A percentile compares a stretch with the other conserved stretches of the same genome.
These are phyloP conservation scores for Fissipunctia ypsillon DNA, from an alignment of 2,888 invertebrate genomes.

Conservation along the genomic window DNA sequence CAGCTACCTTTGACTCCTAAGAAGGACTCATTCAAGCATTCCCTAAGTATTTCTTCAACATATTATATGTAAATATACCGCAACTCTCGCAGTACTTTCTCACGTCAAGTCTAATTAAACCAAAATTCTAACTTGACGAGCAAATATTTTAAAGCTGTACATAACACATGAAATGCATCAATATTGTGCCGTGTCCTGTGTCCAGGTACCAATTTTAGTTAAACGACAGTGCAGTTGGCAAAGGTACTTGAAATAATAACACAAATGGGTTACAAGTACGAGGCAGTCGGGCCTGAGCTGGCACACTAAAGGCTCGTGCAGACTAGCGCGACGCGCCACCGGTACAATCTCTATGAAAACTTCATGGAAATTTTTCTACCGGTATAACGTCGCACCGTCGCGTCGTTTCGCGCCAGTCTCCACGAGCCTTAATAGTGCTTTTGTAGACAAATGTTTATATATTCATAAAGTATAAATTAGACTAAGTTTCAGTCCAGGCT, in stretches of 20 bases:
- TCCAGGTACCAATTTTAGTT: slow-evolving; percentile 7
- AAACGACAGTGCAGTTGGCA: slow-evolving; percentile 11
- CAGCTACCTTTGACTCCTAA: background rate
- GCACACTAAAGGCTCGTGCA: no score
- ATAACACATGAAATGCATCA: background rate
- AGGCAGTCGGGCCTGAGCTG: background rate
- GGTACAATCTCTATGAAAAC: no score
- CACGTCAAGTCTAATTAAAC: slow-evolving; percentile 26
- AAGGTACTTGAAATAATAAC: slow-evolving; percentile 25
- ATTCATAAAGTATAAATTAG: background rate
- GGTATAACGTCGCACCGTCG: no score
- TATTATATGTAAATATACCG: slow-evolving; percentile 12
- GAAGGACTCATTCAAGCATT: background rate
- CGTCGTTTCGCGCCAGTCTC: no score
- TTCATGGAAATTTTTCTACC: no score
- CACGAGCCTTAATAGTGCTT: no score
- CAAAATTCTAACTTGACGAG: slow-evolving; percentile 29
- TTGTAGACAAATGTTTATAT: background rate
- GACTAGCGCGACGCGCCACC: no score
- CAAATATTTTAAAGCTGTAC: slow-evolving; percentile 8
- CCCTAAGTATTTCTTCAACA: background rate
- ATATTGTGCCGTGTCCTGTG: slow-evolving; percentile 4
- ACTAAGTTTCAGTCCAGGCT: background rate
- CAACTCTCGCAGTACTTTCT: slow-evolving; percentile 4
- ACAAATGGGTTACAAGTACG: slow-evolving; percentile 20